Evolutionary conservation across 1,140 invertebrate genomes (phyloP).

Genomic region (Nomia melanderi): DNA sequence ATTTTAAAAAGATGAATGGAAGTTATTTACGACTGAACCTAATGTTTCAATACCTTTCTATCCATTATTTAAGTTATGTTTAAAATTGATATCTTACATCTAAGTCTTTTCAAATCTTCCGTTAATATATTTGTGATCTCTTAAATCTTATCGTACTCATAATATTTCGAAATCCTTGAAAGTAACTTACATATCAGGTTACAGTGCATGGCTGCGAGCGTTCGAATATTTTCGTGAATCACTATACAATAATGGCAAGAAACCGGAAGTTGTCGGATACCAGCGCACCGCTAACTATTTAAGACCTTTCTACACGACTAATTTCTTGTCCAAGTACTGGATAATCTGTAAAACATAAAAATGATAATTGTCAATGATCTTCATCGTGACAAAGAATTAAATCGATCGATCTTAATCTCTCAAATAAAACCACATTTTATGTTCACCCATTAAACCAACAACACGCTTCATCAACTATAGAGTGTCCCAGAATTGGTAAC

Average conservation of each 20-base stretch:
- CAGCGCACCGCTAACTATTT: neutral
- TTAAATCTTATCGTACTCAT: neutral
- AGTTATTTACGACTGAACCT: no score
- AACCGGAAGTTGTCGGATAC: neutral
- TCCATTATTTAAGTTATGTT: neutral
- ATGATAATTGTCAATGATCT: constrained; percentile 10
- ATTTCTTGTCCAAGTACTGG: constrained; percentile 15
- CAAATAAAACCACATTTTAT: neutral
- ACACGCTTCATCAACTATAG: neutral
- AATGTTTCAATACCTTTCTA: neutral
- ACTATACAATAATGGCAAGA: neutral
- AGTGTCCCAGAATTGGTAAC: neutral
- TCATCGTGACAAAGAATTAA: neutral
- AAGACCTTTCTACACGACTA: neutral
- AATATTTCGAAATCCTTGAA: neutral
- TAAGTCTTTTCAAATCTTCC: neutral
- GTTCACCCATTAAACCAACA: constrained; percentile 4
- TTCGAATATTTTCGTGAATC: neutral
- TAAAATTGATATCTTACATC: neutral
- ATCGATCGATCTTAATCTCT: neutral
- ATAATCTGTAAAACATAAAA: constrained; percentile 35
- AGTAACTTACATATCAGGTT: constrained; percentile 1
- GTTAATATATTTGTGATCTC: neutral
- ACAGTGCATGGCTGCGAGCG: neutral
- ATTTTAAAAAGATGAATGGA: no score